A percentile compares a stretch with the other conserved stretches of the same genome.
These are phyloP conservation scores for Coryphaenoides rupestris DNA, from an alignment of 2,113 vertebrate species.

Conservation along the genomic window DNA sequence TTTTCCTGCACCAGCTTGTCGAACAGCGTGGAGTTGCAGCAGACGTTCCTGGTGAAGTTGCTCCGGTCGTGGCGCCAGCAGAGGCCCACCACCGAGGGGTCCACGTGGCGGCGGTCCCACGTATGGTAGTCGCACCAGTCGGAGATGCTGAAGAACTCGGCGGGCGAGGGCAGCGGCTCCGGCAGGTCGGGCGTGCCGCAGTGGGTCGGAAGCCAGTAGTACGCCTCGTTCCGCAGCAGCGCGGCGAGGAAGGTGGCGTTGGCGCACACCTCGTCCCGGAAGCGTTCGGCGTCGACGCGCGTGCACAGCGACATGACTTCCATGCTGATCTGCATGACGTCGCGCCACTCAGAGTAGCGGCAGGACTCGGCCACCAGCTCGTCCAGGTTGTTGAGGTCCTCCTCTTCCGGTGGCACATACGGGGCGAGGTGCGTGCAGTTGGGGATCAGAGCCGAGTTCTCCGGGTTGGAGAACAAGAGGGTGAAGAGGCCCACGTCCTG, in stretches of 20 bases:
- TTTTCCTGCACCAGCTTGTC: conserved; percentile 55
- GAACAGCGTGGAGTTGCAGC: conserved; percentile 57
- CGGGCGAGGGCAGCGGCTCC: conserved; percentile 4
- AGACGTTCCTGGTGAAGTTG: conserved; percentile 67
- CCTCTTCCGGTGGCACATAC: background rate
- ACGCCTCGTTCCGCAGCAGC: conserved; percentile 39
- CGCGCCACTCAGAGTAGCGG: conserved; percentile 63
- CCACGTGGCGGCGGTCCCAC: conserved; percentile 57
- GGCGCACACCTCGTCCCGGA: conserved; percentile 56
- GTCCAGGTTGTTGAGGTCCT: background rate
- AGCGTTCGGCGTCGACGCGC: conserved; percentile 54
- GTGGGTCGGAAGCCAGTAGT: conserved; percentile 62
- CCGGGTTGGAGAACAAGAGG: conserved; percentile 57
- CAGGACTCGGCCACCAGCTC: conserved; percentile 38
- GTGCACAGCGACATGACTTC: conserved; percentile 61
- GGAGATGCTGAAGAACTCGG: conserved; percentile 18
- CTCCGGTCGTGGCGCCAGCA: conserved; percentile 69
- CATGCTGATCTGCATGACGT: conserved; percentile 33
- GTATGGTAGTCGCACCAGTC: conserved; percentile 68
- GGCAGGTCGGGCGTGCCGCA: conserved; percentile 52
- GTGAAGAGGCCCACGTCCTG: conserved; percentile 59
- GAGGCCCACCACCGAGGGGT: conserved; percentile 65
- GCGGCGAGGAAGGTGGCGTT: conserved; percentile 58
- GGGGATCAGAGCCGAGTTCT: conserved; percentile 50
- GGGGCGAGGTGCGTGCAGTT: conserved; percentile 55